Conservation (phyloP, 1,140 invertebrate species). For the Nilaparvata lugens region DNA sequence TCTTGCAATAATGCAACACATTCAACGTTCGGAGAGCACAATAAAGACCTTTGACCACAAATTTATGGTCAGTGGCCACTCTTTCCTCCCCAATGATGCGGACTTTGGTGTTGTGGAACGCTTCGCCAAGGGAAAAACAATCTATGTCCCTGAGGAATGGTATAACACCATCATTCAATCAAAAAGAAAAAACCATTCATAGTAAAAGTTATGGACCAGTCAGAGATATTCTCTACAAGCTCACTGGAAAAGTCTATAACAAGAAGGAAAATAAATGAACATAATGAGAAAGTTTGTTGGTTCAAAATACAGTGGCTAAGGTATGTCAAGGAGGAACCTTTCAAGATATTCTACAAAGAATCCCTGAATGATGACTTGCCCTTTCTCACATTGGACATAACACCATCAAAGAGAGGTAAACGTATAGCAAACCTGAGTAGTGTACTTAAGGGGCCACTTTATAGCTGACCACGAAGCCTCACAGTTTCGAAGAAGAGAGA, state of each 20-base stretch:
- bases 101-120: slow-evolving; percentile 21
- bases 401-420: slow-evolving; percentile 10
- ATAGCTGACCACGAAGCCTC: slow-evolving; percentile 14
- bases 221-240: slow-evolving; percentile 11
- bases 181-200: slow-evolving; percentile 16
- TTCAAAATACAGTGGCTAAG: slow-evolving; percentile 18
- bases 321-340: slow-evolving; percentile 13
- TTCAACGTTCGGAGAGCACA: slow-evolving; percentile 20
- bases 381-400: slow-evolving; percentile 16
- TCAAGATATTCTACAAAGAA: slow-evolving; percentile 16
- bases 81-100: slow-evolving; percentile 22
- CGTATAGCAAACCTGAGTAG: slow-evolving; percentile 14
- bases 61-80: slow-evolving; percentile 28
- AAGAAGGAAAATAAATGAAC: slow-evolving; percentile 9
- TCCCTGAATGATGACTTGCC: slow-evolving; percentile 12
- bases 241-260: slow-evolving; percentile 15
- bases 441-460: slow-evolving; percentile 17
- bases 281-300: slow-evolving; percentile 12
- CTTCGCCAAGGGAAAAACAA: slow-evolving; percentile 4
- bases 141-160: slow-evolving; percentile 15
- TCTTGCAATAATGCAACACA: slow-evolving; percentile 24
- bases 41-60: slow-evolving; percentile 26
- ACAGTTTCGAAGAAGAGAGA: slow-evolving; percentile 19
- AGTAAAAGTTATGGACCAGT: slow-evolving; percentile 12
- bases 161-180: slow-evolving; percentile 10